Conservation (phyloP, 2,797 vertebrate species). For the Artibeus jamaicensis region DNA sequence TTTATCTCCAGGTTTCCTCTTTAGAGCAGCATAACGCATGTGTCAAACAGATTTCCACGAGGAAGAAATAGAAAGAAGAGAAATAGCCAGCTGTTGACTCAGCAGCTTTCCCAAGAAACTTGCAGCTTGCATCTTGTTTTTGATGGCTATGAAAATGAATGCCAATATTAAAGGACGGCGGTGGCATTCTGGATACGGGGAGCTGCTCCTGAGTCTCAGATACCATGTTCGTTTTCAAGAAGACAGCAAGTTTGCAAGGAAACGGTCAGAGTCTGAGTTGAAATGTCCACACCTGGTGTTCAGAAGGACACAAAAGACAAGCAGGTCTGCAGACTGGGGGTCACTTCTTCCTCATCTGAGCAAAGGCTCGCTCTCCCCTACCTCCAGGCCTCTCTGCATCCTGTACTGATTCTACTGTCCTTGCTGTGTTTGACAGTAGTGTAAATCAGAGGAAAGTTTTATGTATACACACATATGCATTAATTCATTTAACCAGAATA, state of each 20-base stretch:
- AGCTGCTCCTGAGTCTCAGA: background rate
- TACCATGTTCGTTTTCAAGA: background rate
- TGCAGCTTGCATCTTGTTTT: background rate
- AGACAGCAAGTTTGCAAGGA: background rate
- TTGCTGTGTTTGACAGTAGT: background rate
- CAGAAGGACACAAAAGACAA: background rate
- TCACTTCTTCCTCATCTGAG: background rate
- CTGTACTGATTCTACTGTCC: background rate
- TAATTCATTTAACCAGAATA: constrained; percentile 27
- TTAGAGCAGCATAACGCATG: background rate
- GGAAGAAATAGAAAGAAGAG: background rate
- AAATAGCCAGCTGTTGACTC: background rate
- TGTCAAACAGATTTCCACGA: background rate
- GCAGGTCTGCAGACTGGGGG: fast-evolving
- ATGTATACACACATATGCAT: background rate
- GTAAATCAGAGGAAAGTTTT: background rate
- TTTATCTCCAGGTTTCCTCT: background rate
- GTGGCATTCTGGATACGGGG: background rate
- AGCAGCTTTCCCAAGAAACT: background rate
- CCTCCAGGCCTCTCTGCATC: fast-evolving
- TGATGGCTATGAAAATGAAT: background rate
- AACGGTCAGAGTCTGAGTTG: background rate
- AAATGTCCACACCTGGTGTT: background rate
- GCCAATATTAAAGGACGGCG: background rate
- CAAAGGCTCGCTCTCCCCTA: background rate